These are phyloP conservation scores for Darevskia mixta DNA, from an alignment of 2,797 vertebrate species.

Conservation along the genomic window DNA sequence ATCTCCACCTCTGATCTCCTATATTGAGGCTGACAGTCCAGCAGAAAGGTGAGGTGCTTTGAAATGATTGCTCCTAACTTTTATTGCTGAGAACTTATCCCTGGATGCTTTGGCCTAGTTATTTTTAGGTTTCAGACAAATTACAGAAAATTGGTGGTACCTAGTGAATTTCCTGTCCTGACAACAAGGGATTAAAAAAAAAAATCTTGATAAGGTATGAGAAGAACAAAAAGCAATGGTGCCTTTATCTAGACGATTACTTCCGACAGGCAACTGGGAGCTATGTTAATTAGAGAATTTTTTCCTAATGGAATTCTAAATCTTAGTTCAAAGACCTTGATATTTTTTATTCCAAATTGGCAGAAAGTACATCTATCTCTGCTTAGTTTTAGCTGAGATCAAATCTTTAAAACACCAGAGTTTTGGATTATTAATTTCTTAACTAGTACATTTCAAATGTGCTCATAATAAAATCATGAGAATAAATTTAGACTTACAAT, in stretches of 20 bases:
- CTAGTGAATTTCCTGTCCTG: conserved; percentile 64
- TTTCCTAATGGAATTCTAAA: conserved; percentile 39
- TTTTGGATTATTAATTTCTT: conserved; percentile 60
- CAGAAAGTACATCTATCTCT: conserved; percentile 40
- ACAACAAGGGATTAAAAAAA: conserved; percentile 45
- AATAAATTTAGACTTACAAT: not conserved
- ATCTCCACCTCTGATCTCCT: conserved; percentile 96
- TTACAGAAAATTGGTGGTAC: conserved; percentile 53
- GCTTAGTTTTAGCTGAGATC: conserved; percentile 44
- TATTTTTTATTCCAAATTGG: conserved; percentile 42
- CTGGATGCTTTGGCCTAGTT: not conserved
- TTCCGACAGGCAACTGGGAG: conserved; percentile 49
- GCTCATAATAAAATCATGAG: conserved; percentile 24
- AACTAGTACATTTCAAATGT: conserved; percentile 38
- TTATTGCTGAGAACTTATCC: conserved; percentile 20
- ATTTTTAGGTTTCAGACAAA: conserved; percentile 58
- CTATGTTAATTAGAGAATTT: conserved; percentile 56
- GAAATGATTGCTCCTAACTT: conserved; percentile 6
- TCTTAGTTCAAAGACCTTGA: conserved; percentile 53
- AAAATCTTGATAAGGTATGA: conserved; percentile 61
- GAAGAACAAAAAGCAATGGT: conserved; percentile 58
- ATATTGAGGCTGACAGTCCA: conserved; percentile 96
- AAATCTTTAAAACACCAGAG: conserved; percentile 38
- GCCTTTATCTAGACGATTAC: conserved; percentile 60
- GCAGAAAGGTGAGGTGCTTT: conserved; percentile 89